These are phyloP conservation scores for Plutella xylostella DNA, from an alignment of 2,888 invertebrate genomes.

Conservation along the genomic window DNA sequence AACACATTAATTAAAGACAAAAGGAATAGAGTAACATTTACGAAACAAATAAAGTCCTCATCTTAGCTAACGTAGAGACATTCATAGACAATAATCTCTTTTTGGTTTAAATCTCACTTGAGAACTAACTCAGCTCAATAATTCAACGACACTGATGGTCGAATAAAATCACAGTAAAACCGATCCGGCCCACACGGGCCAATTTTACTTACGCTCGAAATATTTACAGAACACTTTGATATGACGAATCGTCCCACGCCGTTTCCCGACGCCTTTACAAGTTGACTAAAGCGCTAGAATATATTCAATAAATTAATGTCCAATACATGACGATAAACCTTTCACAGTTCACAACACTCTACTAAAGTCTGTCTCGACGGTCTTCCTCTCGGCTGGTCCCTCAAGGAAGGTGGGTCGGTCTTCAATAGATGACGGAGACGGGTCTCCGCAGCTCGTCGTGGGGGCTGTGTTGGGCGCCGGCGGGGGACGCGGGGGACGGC, in stretches of 20 bases:
- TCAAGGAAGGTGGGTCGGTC: conserved; percentile 58
- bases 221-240: conserved; percentile 57
- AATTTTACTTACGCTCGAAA: conserved; percentile 28
- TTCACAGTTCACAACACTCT: conserved; percentile 43
- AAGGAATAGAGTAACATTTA: not conserved
- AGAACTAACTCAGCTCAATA: conserved; percentile 19
- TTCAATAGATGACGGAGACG: conserved; percentile 79
- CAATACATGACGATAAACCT: conserved; percentile 21
- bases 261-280: conserved; percentile 21
- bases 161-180: conserved; percentile 61
- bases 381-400: conserved; percentile 17
- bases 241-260: conserved; percentile 39
- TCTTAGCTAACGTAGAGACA: conserved; percentile 42
- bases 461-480: conserved; percentile 57
- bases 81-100: conserved; percentile 59
- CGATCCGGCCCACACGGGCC: conserved; percentile 28
- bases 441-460: conserved; percentile 74
- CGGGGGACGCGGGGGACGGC: conserved; percentile 59
- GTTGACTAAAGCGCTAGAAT: conserved; percentile 39
- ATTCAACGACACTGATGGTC: conserved; percentile 33
- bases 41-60: conserved; percentile 40
- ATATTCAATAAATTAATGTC: conserved; percentile 50
- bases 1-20: not conserved
- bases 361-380: conserved; percentile 5
- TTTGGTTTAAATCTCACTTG: conserved; percentile 68